Conservation (phyloP, 2,797 vertebrate species). For the Borostomias antarcticus region DNA sequence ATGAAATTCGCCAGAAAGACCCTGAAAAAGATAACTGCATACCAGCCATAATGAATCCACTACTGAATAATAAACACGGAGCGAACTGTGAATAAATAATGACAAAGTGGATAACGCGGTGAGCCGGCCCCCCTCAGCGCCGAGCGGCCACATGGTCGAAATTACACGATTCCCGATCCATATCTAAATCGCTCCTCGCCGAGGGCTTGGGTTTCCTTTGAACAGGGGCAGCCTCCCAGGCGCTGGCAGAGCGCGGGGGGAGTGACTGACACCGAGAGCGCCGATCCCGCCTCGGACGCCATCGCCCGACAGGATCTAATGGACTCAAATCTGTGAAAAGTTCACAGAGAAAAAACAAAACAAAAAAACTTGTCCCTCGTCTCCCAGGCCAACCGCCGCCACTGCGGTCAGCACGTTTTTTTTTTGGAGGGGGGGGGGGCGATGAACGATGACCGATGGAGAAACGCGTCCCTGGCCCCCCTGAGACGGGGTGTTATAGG, state of each 20-base stretch:
- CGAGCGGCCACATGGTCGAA: conserved; percentile 63
- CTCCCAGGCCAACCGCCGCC: too few relatives aligned
- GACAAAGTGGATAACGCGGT: conserved; percentile 8
- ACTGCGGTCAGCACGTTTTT: conserved; percentile 1
- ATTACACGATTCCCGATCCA: conserved; percentile 72
- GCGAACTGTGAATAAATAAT: conserved; percentile 25
- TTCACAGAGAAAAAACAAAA: conserved; percentile 26
- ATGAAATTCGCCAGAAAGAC: conserved; percentile 5
- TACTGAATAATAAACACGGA: conserved; percentile 50
- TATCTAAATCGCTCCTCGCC: conserved; percentile 60
- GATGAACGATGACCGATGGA: too few relatives aligned
- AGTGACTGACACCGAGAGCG: conserved; percentile 44
- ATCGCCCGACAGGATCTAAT: conserved; percentile 31
- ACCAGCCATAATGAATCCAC: conserved; percentile 46
- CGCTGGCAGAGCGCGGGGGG: neutral
- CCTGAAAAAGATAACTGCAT: conserved; percentile 17
- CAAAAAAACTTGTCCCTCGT: too few relatives aligned
- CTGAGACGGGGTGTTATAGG: neutral
- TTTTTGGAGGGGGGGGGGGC: too few relatives aligned
- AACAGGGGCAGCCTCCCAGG: conserved; percentile 46
- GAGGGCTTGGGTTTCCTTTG: conserved; percentile 58
- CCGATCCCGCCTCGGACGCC: neutral
- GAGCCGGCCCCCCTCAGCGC: neutral
- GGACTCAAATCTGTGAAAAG: conserved; percentile 31
- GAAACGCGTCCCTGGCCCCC: neutral